Evolutionary conservation across 2,797 vertebrate genomes (phyloP), one percentile per base, ranked within the genome.

Genomic region (Hyperoplus lanceolatus): DNA sequence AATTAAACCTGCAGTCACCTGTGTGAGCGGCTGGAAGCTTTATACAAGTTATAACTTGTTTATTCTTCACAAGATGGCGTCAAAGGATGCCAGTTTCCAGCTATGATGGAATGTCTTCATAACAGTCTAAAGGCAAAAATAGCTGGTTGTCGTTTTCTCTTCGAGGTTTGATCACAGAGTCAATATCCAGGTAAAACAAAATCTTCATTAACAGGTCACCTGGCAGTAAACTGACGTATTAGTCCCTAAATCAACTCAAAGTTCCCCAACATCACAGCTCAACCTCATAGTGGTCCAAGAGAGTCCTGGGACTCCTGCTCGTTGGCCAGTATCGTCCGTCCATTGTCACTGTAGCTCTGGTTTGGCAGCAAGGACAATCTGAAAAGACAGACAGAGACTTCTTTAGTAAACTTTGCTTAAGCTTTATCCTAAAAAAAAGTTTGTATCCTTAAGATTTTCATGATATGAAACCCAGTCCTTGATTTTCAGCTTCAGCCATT

Each of bases 331-430:
- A 96, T 94, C 16, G 84, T 94, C 14, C 74, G 89, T 29, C 94
- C 92, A 4, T 95, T 96, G 87, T 95, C 93, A 3, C 94, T 95
- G 91, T 95, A 93, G 84, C 93, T 94, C 54, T 93, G 92, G 83
- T 94, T 95, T 13, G 94, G 94, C 75, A 95, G 92, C 80, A 96
- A 95, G 56, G 95, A 95, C 87, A 96, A 89, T 89, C 96, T 96
- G 85, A 70, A 77, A 78, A 63, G 29, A 75, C 14, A 81, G 6
- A 84, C 6, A 74, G 3, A 79, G 48, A 70, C 2, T 0, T 64
- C 0, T 36, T 42, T 50, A 18, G 43, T 62, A 10, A 69, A 18
- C 1, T 9, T 50, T 39, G 62, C 49, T 39, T 39, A 70, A 67
- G 5, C 16, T 1, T 9, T 0, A 65, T 21, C 63, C 38, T 41